Evolutionary conservation across 2,888 invertebrate genomes (phyloP).

Genomic region (Drosophila recens): DNA sequence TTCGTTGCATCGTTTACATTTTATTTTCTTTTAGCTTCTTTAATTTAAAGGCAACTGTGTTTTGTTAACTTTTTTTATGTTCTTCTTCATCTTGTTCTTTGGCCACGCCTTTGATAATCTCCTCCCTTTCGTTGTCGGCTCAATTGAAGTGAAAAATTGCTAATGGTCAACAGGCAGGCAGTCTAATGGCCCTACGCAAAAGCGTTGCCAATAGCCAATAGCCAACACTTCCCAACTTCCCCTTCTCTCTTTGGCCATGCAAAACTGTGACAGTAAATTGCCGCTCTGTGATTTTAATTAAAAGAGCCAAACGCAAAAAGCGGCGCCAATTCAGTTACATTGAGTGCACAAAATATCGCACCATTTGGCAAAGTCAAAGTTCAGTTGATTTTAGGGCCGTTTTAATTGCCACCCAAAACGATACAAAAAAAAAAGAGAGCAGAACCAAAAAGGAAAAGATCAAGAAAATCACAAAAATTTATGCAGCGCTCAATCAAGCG

Average conservation of each 20-base stretch:
- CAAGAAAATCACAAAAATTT: slow-evolving; percentile 50
- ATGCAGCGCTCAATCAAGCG: slow-evolving; percentile 73
- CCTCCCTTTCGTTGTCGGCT: slow-evolving; percentile 61
- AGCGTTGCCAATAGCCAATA: slow-evolving; percentile 37
- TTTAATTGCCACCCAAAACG: slow-evolving; percentile 65
- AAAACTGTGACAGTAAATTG: slow-evolving; percentile 61
- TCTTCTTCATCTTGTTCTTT: neutral
- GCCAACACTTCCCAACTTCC: neutral
- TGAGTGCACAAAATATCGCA: slow-evolving; percentile 47
- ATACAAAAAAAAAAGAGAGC: slow-evolving; percentile 14
- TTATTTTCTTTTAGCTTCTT: neutral
- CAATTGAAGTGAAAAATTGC: slow-evolving; percentile 76
- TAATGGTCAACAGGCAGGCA: slow-evolving; percentile 65
- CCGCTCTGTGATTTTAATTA: slow-evolving; percentile 75
- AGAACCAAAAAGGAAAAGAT: slow-evolving; percentile 5
- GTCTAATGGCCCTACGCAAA: slow-evolving; percentile 26
- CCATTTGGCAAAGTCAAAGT: slow-evolving; percentile 66
- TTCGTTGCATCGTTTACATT: slow-evolving; percentile 3
- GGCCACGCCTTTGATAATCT: slow-evolving; percentile 52
- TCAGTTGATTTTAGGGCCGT: slow-evolving; percentile 70
- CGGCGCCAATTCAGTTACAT: slow-evolving; percentile 25
- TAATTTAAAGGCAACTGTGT: neutral
- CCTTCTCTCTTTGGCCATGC: neutral
- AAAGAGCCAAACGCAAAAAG: slow-evolving; percentile 50
- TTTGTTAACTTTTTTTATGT: slow-evolving; percentile 3